These are phyloP conservation scores for Hydroisotoma schaefferi DNA, from an alignment of 2,888 invertebrate genomes.

Conservation along the genomic window DNA sequence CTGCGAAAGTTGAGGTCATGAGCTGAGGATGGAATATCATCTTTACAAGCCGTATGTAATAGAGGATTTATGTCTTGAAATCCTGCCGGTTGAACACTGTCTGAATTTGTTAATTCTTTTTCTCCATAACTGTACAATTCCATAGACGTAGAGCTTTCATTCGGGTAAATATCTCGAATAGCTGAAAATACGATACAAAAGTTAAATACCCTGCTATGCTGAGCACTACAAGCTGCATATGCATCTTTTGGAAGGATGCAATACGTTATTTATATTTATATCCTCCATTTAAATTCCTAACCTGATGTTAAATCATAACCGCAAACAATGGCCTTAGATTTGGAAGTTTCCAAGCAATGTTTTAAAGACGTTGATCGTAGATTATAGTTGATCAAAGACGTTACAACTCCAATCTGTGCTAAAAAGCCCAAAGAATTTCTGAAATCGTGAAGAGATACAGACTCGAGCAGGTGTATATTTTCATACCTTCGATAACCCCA, in stretches of 20 bases:
- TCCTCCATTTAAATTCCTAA: no score
- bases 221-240: not conserved
- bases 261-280: no score
- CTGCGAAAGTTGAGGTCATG: not conserved
- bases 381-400: constrained; percentile 91
- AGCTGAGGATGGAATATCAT: no score
- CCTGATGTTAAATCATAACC: constrained; percentile 65
- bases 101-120: constrained; percentile 54
- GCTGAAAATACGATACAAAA: not conserved
- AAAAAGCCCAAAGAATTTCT: no score
- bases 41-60: constrained; percentile 11
- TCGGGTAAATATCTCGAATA: no score
- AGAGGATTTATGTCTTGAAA: not conserved
- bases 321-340: constrained; percentile 81
- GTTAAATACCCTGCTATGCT: not conserved
- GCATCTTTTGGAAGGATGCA: not conserved
- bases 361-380: constrained; percentile 74
- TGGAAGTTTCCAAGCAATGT: constrained; percentile 82
- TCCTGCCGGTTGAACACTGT: no score
- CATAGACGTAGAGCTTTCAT: no score
- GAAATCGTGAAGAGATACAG: not conserved
- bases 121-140: constrained; percentile 6
- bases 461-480: not conserved
- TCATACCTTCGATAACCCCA: constrained; percentile 63
- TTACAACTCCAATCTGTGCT: constrained; percentile 77